A percentile compares a stretch with the other conserved stretches of the same genome.
phyloP scores from a whole-genome alignment of 1,140 invertebrate genomes.

The Drosophila pandora region DNA sequence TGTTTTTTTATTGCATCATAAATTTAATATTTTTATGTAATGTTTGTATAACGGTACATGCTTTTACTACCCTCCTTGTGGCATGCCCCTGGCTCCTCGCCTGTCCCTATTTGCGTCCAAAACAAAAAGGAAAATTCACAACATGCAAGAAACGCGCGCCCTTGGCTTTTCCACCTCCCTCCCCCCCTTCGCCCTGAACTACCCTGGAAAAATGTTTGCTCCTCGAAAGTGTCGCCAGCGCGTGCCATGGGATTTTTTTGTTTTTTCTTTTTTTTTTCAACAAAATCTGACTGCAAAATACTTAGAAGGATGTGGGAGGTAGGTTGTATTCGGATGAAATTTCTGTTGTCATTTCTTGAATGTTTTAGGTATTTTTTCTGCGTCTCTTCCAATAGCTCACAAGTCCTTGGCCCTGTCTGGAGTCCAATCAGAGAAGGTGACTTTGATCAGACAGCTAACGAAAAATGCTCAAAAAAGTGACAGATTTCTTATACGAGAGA shows the following conservation, averaged over 20 bases:
- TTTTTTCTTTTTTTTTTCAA: conserved; percentile 22
- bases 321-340: conserved; percentile 22
- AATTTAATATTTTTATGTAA: conserved; percentile 83
- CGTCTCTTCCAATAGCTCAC: conserved; percentile 30
- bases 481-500: not conserved
- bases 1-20: conserved; percentile 81
- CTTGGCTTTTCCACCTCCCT: conserved; percentile 41
- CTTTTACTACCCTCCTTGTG: conserved; percentile 70
- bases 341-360: conserved; percentile 77
- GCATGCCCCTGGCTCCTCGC: conserved; percentile 9
- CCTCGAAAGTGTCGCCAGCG: conserved; percentile 71
- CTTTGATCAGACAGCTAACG: conserved; percentile 18
- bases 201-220: conserved; percentile 57
- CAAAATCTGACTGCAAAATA: conserved; percentile 56
- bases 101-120: conserved; percentile 17
- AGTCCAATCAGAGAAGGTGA: conserved; percentile 35
- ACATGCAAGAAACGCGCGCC: conserved; percentile 62
- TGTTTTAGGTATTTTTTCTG: conserved; percentile 47
- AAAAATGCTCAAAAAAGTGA: conserved; percentile 15
- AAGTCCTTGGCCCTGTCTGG: conserved; percentile 7
- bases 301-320: not conserved
- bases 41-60: conserved; percentile 78
- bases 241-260: conserved; percentile 69
- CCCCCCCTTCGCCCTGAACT: not conserved
- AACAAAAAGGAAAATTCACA: conserved; percentile 64